Evolutionary conservation across 2,797 vertebrate species (phyloP).

Genomic region (Catostomus latipinnis): DNA sequence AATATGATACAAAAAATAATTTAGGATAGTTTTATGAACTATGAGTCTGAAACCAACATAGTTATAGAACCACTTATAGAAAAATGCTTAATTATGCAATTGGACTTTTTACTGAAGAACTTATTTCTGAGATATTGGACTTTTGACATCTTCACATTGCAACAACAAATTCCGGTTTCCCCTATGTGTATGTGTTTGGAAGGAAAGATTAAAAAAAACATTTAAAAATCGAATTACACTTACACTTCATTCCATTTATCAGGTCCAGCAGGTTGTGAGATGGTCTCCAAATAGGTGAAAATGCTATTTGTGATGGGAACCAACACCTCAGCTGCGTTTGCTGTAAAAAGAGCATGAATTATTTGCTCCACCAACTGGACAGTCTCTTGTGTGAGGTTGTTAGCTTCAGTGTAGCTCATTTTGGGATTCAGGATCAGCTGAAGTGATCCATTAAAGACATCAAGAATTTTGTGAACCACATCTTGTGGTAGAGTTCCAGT

Average conservation of each 20-base stretch:
- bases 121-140: no score
- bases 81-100: no score
- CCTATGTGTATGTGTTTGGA: no score
- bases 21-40: no score
- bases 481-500: constrained; percentile 28
- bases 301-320: constrained; percentile 56
- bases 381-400: constrained; percentile 62
- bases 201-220: neutral
- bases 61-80: no score
- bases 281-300: constrained; percentile 68
- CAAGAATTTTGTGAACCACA: constrained; percentile 62
- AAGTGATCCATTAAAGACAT: constrained; percentile 62
- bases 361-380: constrained; percentile 59
- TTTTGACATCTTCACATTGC: no score
- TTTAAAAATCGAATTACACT: constrained; percentile 55
- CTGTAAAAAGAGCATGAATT: constrained; percentile 58
- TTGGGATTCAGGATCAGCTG: constrained; percentile 64
- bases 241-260: constrained; percentile 74
- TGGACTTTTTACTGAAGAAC: no score
- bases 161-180: no score
- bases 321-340: constrained; percentile 57
- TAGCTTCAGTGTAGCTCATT: constrained; percentile 60
- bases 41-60: no score
- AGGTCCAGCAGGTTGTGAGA: constrained; percentile 52
- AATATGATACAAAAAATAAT: no score